These are phyloP conservation scores for Ancistrus triradiatus DNA, from an alignment of 2,113 vertebrate species.

Conservation along the genomic window DNA sequence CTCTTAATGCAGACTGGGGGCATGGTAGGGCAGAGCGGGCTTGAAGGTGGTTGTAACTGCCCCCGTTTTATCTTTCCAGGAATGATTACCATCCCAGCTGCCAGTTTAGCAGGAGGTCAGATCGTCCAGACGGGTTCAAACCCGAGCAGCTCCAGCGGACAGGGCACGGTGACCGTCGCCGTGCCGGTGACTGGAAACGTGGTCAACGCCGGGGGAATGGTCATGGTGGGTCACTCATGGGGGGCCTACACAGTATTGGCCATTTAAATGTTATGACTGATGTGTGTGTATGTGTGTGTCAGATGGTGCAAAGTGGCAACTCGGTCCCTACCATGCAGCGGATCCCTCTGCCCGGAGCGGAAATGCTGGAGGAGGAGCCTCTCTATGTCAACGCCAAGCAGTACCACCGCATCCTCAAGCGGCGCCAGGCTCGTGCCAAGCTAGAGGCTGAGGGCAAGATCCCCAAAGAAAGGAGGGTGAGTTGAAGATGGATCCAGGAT, in stretches of 20 bases:
- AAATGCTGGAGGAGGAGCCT: conserved; percentile 98
- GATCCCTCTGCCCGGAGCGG: conserved; percentile 94
- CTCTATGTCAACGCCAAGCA: conserved; percentile 98
- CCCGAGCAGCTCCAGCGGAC: conserved; percentile 89
- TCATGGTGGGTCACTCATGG: conserved; percentile 81
- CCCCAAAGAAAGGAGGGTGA: conserved; percentile 93
- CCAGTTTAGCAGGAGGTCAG: conserved; percentile 92
- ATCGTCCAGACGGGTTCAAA: conserved; percentile 92
- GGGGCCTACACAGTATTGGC: no score
- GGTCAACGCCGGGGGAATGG: conserved; percentile 97
- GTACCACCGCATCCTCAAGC: conserved; percentile 96
- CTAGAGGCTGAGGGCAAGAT: conserved; percentile 97
- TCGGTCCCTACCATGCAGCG: conserved; percentile 89
- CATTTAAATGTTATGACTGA: conserved; percentile 21
- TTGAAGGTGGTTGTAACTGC: no score
- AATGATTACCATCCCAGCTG: conserved; percentile 98
- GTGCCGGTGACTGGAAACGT: conserved; percentile 96
- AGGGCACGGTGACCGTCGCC: conserved; percentile 96
- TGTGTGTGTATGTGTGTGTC: conserved; percentile 12
- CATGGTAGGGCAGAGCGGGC: no score
- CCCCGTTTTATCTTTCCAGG: conserved; percentile 70
- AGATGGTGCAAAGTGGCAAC: conserved; percentile 94
- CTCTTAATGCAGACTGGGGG: no score
- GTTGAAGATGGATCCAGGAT: no score
- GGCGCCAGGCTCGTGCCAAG: conserved; percentile 93